These are phyloP conservation scores for Caenorhabditis sp. DNA, from an alignment of 2,888 invertebrate genomes.

Conservation along the genomic window DNA sequence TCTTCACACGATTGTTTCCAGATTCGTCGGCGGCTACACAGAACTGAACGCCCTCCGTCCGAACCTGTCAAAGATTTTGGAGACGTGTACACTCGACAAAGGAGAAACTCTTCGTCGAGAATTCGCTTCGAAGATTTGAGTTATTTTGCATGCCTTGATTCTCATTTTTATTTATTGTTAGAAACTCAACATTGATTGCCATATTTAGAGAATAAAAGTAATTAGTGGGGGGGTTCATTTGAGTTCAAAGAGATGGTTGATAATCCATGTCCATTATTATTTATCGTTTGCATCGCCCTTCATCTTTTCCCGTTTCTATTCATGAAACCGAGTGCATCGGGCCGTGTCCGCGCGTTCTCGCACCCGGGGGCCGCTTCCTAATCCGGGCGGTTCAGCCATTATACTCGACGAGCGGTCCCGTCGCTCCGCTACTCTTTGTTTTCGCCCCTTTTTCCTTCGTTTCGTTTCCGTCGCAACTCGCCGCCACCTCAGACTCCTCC, in stretches of 20 bases:
- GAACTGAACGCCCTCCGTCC: slow-evolving; percentile 65
- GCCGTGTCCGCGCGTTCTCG: slow-evolving; percentile 43
- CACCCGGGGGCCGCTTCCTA: slow-evolving; percentile 52
- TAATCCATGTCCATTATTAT: slow-evolving; percentile 50
- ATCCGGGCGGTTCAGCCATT: slow-evolving; percentile 55
- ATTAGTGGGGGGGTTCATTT: slow-evolving; percentile 1
- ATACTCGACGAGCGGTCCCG: slow-evolving; percentile 36
- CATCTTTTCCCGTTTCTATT: slow-evolving; percentile 1
- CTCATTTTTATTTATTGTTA: not conserved
- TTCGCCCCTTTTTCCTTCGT: slow-evolving; percentile 21
- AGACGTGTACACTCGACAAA: slow-evolving; percentile 65
- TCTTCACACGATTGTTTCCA: slow-evolving; percentile 17
- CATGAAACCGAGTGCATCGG: slow-evolving; percentile 40
- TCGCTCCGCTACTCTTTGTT: slow-evolving; percentile 14
- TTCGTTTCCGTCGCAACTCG: slow-evolving; percentile 24
- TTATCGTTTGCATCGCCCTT: slow-evolving; percentile 23
- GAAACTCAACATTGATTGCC: not conserved
- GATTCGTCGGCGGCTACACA: slow-evolving; percentile 71
- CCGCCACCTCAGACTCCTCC: slow-evolving; percentile 1
- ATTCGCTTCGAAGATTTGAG: slow-evolving; percentile 48
- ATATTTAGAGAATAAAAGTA: slow-evolving; percentile 26
- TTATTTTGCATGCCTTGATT: too few species aligned
- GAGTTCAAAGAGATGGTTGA: slow-evolving; percentile 24
- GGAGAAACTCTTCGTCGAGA: slow-evolving; percentile 62
- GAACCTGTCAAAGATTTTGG: slow-evolving; percentile 61